phyloP scores from a whole-genome alignment of 2,888 invertebrate species.

The Agelastica alni region DNA sequence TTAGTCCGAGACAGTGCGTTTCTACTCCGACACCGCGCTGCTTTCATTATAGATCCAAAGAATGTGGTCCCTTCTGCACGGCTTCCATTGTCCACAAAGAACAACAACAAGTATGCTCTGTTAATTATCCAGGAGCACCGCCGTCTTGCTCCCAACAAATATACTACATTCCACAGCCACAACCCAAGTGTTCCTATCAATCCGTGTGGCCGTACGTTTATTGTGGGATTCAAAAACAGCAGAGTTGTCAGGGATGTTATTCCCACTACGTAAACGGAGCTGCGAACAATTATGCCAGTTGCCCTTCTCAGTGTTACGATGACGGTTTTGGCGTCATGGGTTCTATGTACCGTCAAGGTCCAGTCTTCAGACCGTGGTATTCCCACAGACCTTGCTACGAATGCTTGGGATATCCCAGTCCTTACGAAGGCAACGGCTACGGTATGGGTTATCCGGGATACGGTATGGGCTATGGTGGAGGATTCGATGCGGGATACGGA shows the following conservation, averaged over 20 bases:
- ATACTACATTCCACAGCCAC: constrained; percentile 52
- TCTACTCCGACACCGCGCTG: constrained; percentile 47
- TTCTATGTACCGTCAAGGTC: constrained; percentile 49
- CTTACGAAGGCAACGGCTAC: constrained; percentile 10
- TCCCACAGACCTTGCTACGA: constrained; percentile 36
- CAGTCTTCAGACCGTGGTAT: constrained; percentile 45
- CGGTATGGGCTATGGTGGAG: not conserved
- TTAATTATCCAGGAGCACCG: constrained; percentile 30
- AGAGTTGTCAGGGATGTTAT: constrained; percentile 52
- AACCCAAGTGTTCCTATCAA: constrained; percentile 50
- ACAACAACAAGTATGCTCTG: constrained; percentile 41
- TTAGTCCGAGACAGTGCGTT: constrained; percentile 53
- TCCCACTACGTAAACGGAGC: constrained; percentile 42
- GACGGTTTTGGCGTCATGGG: constrained; percentile 44
- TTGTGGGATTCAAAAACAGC: constrained; percentile 42
- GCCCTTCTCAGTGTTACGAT: constrained; percentile 49
- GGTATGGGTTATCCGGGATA: not conserved
- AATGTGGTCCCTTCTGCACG: constrained; percentile 51
- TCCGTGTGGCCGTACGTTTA: constrained; percentile 53
- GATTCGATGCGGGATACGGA: not conserved
- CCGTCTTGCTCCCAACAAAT: constrained; percentile 44
- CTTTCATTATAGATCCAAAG: constrained; percentile 49
- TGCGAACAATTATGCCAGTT: constrained; percentile 31
- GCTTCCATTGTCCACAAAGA: constrained; percentile 52
- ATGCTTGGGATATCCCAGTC: constrained; percentile 17